phyloP scores from a whole-genome alignment of 1,140 invertebrate genomes.

The Anastrepha ludens region DNA sequence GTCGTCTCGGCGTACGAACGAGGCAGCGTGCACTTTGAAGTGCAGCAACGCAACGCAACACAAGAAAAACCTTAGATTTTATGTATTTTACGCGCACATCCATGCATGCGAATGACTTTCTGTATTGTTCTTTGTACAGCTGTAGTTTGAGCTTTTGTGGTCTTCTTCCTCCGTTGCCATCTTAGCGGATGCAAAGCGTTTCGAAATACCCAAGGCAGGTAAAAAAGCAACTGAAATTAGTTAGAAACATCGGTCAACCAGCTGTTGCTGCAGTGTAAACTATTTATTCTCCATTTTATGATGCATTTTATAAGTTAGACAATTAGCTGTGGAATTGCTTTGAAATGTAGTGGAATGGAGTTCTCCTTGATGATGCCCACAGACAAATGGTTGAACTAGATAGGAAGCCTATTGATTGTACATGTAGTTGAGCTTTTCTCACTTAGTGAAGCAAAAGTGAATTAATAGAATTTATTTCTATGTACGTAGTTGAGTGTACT shows the following conservation, averaged over 20 bases:
- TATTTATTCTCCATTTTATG: constrained; percentile 28
- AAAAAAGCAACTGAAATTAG: neutral
- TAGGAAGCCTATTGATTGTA: no score
- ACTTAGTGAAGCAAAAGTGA: no score
- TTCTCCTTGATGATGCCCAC: neutral
- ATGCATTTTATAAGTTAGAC: neutral
- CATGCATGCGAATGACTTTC: neutral
- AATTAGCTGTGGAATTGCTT: neutral
- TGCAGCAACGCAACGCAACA: constrained; percentile 8
- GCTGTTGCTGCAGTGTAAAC: neutral
- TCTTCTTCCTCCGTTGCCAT: constrained; percentile 21
- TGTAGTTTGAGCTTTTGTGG: neutral
- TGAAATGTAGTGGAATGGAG: neutral
- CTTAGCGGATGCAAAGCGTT: constrained; percentile 17
- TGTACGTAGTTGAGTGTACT: no score
- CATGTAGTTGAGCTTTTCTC: no score
- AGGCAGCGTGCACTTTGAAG: neutral
- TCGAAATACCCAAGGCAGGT: neutral
- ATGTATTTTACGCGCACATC: constrained; percentile 14
- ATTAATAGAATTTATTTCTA: no score
- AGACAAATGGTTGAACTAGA: neutral
- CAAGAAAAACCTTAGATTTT: constrained; percentile 42
- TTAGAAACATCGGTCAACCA: neutral
- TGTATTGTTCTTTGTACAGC: neutral
- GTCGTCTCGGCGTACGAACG: neutral